These are phyloP conservation scores for Tinea semifulvella DNA, from an alignment of 2,888 invertebrate genomes.

Conservation along the genomic window DNA sequence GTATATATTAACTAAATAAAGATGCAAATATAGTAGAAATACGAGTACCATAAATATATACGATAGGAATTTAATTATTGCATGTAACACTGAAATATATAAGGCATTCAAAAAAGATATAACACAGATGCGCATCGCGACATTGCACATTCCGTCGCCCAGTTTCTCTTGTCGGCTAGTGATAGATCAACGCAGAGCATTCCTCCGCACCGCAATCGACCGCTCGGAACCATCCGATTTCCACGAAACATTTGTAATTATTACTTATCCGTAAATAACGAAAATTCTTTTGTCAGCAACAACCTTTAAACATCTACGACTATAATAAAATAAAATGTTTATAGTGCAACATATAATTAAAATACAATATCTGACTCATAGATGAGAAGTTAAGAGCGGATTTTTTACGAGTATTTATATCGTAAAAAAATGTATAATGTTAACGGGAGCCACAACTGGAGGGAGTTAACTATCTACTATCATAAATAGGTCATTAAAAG, in stretches of 20 bases:
- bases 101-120: neutral
- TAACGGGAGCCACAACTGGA: neutral
- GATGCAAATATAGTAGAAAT: no score
- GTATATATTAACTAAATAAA: no score
- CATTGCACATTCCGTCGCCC: conserved; percentile 29
- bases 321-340: neutral
- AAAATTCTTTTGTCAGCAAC: neutral
- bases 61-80: no score
- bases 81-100: no score
- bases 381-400: neutral
- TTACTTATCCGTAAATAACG: neutral
- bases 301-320: no score
- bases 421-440: neutral
- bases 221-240: conserved; percentile 56
- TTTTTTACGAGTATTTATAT: neutral
- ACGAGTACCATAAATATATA: no score
- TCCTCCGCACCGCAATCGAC: conserved; percentile 47
- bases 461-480: neutral
- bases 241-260: conserved; percentile 21
- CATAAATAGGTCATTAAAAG: neutral
- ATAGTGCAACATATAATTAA: neutral
- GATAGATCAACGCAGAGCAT: conserved; percentile 30
- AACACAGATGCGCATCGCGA: conserved; percentile 1
- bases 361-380: neutral
- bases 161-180: conserved; percentile 50